Base-by-base conservation (phyloP, 1,140 invertebrate genomes). In the Polypedilum vanderplanki region DNA sequence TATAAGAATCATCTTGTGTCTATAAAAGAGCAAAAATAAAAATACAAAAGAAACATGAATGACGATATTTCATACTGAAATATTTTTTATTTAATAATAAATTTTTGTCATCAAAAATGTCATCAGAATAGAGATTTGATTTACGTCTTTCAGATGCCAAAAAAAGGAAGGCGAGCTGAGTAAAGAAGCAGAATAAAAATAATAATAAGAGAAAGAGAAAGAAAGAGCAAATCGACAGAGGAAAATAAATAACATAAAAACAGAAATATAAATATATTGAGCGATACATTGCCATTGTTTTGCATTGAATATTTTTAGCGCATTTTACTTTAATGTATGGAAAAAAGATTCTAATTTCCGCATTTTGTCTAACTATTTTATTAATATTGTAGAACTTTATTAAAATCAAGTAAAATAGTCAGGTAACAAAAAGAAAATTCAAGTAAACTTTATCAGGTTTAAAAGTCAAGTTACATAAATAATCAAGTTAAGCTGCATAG, bases 91-190 rank as follows among this genome's bases (percentile, higher is more conserved):
- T 57, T n/a, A 57, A 57, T 57, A 70, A 70, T 22, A 70, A 20
- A 70, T 70, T 70, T 70, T 70, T 70, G 65, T 22, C 65, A 70
- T 70, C 17, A 70, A 22, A 70, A 70, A 70, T 70, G 65, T 70
- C 65, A 70, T 70, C 65, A 70, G 65, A 70, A 70, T 70, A 20
- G 65, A 70, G 65, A 70, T 70, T 70, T 70, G 65, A 70, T 70
- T 70, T 70, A 70, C 65, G 65, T 18, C 20, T 70, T 70, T 20
- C 65, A 70, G 20, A 70, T 70, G 65, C 46, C 46, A 57, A 57
- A 9, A 57, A 57, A 57, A 15, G 15, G 9, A 46, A n/a, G 24
- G 24, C 24, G 24, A 33, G 5, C 24, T 33, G 24, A 57, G 15
- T 41, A 41, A 3, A 3, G 15, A 46, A 9, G 9, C 10, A 57